A percentile compares a stretch with the other conserved stretches of the same genome.
Conservation (phyloP, 2,113 vertebrate species). For the Microtus richardsoni region DNA sequence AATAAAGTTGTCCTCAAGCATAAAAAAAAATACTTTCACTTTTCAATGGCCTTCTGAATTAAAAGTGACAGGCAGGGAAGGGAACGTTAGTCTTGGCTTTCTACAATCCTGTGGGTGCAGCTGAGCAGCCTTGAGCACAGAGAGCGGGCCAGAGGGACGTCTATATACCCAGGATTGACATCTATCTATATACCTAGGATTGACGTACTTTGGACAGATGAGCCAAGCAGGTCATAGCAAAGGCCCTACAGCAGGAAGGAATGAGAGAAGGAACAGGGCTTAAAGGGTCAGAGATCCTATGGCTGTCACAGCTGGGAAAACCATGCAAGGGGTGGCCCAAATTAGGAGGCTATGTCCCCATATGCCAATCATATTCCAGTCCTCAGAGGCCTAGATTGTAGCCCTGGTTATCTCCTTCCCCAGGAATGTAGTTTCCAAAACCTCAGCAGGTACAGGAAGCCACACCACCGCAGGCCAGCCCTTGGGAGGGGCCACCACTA, state of each 20-base stretch:
- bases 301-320: background rate
- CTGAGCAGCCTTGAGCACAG: background rate
- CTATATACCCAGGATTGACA: no score
- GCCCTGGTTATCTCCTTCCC: background rate
- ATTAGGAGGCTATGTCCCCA: rapidly evolving
- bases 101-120: no score
- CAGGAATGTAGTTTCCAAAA: background rate
- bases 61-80: background rate
- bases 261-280: no score
- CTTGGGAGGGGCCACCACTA: background rate
- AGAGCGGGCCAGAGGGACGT: background rate
- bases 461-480: background rate
- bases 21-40: background rate
- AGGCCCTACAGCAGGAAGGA: background rate
- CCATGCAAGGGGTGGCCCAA: background rate
- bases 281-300: background rate
- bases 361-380: no score
- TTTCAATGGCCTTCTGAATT: background rate
- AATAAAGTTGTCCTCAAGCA: background rate
- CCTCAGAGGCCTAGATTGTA: background rate
- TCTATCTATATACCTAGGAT: background rate
- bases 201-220: background rate
- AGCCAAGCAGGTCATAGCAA: background rate
- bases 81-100: background rate
- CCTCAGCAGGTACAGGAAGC: background rate